Evolutionary conservation across 2,113 vertebrate species (phyloP).

Genomic region (Cebidichthys violaceus): DNA sequence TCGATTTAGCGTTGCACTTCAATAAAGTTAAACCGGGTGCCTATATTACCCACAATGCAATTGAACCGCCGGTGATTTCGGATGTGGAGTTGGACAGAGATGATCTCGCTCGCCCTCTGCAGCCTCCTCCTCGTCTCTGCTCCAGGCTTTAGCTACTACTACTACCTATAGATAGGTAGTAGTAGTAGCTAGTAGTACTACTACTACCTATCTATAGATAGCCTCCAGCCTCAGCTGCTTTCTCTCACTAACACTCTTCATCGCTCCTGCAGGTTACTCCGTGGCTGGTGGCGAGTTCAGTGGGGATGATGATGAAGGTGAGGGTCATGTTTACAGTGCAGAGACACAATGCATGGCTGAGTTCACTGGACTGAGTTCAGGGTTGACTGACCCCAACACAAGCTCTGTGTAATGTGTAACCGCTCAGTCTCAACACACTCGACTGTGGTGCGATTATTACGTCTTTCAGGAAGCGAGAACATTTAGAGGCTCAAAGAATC

Average conservation of each 20-base stretch:
- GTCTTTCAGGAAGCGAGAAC: constrained; percentile 19
- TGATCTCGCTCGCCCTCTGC: background rate
- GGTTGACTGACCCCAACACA: constrained; percentile 22
- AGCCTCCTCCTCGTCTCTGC: background rate
- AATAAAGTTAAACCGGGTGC: background rate
- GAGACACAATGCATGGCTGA: constrained; percentile 43
- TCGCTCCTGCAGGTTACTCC: constrained; percentile 86
- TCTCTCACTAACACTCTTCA: background rate
- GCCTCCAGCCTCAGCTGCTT: background rate
- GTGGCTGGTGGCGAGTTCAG: constrained; percentile 91
- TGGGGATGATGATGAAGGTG: constrained; percentile 89
- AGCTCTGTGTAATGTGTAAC: constrained; percentile 26
- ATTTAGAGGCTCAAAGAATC: background rate
- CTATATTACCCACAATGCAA: background rate
- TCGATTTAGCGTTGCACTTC: background rate
- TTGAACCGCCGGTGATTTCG: rapidly evolving
- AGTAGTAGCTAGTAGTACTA: too few relatives aligned
- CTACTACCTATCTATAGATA: too few relatives aligned
- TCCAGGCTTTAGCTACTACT: background rate
- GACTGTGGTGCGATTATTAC: constrained; percentile 30
- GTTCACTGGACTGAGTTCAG: constrained; percentile 38
- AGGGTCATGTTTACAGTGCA: constrained; percentile 72
- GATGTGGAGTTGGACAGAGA: background rate
- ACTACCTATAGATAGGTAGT: too few relatives aligned
- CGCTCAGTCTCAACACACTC: background rate